Evolutionary conservation across 2,113 vertebrate species (phyloP).

Genomic region (Tonatia bakeri): DNA sequence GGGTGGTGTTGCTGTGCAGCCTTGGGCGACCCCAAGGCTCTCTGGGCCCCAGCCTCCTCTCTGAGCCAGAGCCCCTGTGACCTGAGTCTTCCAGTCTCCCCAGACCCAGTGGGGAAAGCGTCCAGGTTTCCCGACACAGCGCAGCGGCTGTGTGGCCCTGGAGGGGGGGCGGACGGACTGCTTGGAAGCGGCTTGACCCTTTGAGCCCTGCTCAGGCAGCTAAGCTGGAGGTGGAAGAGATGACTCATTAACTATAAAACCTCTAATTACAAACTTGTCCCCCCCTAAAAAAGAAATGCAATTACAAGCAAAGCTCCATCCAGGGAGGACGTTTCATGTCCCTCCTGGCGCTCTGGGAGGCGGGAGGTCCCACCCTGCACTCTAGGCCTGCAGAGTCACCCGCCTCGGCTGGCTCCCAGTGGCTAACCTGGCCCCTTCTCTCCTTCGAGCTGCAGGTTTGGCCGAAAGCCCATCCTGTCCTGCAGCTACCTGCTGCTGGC

Average conservation of each 20-base stretch:
- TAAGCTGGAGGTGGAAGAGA: neutral
- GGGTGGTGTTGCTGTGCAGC: neutral
- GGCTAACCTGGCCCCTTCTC: neutral
- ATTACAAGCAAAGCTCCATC: slow-evolving; percentile 29
- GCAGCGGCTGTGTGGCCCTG: fast-evolving
- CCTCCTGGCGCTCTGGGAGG: neutral
- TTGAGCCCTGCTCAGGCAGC: slow-evolving; percentile 35
- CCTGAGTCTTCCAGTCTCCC: neutral
- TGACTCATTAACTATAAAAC: slow-evolving; percentile 66
- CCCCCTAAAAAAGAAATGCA: slow-evolving; percentile 13
- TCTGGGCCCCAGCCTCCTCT: neutral
- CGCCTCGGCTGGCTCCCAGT: neutral
- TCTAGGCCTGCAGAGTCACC: slow-evolving; percentile 49
- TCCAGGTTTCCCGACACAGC: neutral
- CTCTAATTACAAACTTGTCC: slow-evolving; percentile 14
- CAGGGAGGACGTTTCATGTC: neutral
- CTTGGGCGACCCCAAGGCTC: neutral
- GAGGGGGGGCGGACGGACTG: neutral
- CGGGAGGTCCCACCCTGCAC: neutral
- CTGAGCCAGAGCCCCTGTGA: neutral
- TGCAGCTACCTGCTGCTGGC: slow-evolving; percentile 84
- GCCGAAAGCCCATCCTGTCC: slow-evolving; percentile 83
- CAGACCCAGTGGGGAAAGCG: neutral
- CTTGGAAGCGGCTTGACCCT: neutral
- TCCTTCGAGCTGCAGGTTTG: slow-evolving; percentile 80